Percentiles rank a stretch among this genome's conserved stretches.
Evolutionary conservation across 1,140 invertebrate species (phyloP).

Genomic region (Lysiphlebus fabarum): DNA sequence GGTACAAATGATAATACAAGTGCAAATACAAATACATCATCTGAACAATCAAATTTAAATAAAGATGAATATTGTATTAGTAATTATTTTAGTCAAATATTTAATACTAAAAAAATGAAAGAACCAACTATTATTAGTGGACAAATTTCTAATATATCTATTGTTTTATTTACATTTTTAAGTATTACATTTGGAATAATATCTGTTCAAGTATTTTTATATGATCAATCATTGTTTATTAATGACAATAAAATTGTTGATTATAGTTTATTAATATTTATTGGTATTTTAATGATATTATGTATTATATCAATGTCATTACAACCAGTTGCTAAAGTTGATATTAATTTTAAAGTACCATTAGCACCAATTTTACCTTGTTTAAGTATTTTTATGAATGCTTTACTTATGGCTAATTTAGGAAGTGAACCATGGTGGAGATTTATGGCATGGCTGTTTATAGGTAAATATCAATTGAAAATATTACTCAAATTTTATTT

Average conservation of each 20-base stretch:
- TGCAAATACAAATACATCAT: conserved; percentile 25
- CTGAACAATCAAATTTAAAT: not conserved
- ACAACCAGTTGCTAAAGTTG: not conserved
- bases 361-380: too few species aligned
- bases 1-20: not conserved
- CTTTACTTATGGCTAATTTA: too few species aligned
- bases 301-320: conserved; percentile 1
- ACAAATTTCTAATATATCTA: conserved; percentile 59
- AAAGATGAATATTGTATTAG: conserved; percentile 1
- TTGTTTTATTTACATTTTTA: conserved; percentile 52
- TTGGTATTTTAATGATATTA: not conserved
- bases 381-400: too few species aligned
- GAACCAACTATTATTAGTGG: conserved; percentile 59
- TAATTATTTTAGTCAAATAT: conserved; percentile 26
- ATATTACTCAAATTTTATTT: too few species aligned
- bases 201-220: conserved; percentile 41
- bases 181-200: conserved; percentile 23
- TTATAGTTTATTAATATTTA: conserved; percentile 3
- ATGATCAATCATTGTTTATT: conserved; percentile 27
- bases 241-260: conserved; percentile 4
- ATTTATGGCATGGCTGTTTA: too few species aligned
- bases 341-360: too few species aligned
- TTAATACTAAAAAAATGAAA: conserved; percentile 56
- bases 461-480: too few species aligned
- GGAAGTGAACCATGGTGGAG: too few species aligned